Conservation (phyloP, 1,140 invertebrate genomes). For the Macrobrachium nipponense region DNA sequence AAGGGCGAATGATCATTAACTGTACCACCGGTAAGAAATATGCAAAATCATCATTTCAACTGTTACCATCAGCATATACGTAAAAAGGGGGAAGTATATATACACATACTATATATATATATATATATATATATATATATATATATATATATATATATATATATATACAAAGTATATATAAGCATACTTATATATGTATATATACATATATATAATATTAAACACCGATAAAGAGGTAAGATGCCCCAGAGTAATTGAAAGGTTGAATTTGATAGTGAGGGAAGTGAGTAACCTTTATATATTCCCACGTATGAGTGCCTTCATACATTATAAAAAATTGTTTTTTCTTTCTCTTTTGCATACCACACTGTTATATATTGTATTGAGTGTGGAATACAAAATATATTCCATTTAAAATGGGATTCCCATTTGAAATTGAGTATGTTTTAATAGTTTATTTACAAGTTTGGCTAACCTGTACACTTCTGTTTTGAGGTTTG, state of each 20-base stretch:
- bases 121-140: too few relatives aligned
- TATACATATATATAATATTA: too few relatives aligned
- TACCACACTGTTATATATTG: constrained; percentile 37
- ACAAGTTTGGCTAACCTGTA: constrained; percentile 55
- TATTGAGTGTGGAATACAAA: constrained; percentile 53
- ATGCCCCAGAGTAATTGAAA: constrained; percentile 45
- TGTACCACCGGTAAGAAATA: constrained; percentile 54
- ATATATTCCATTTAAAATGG: constrained; percentile 22
- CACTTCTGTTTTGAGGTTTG: constrained; percentile 39
- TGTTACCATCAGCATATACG: constrained; percentile 59
- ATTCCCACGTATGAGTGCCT: constrained; percentile 18
- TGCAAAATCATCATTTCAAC: constrained; percentile 61
- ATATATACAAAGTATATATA: too few relatives aligned
- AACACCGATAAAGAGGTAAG: constrained; percentile 53
- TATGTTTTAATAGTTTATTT: constrained; percentile 55
- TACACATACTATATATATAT: not conserved
- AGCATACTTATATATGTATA: constrained; percentile 7
- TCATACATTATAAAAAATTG: constrained; percentile 49
- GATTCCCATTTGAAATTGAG: constrained; percentile 35
- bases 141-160: too few relatives aligned
- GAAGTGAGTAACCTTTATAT: not conserved
- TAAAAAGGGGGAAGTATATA: constrained; percentile 45
- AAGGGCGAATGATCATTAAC: constrained; percentile 54
- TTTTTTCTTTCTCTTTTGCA: constrained; percentile 33
- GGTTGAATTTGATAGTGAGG: constrained; percentile 13